These are phyloP conservation scores for Salvator merianae DNA, from an alignment of 2,113 vertebrate genomes.

Conservation along the genomic window DNA sequence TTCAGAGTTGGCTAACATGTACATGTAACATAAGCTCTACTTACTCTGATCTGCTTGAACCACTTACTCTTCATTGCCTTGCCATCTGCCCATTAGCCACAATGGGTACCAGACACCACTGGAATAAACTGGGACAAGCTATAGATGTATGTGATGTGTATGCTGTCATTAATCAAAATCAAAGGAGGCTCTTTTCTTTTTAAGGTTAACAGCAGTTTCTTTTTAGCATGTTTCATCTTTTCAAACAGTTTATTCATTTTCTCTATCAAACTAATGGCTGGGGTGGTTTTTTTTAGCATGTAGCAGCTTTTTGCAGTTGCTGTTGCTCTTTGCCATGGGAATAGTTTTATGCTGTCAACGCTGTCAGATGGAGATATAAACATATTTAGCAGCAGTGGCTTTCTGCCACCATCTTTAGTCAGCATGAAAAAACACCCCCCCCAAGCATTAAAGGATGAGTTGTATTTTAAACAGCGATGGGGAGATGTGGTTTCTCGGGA, in stretches of 20 bases:
- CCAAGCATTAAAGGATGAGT: slow-evolving; percentile 47
- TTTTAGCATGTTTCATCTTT: background rate
- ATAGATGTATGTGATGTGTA: background rate
- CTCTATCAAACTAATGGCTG: slow-evolving; percentile 36
- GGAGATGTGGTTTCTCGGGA: slow-evolving; percentile 45
- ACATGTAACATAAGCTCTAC: too few species aligned
- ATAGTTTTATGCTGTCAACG: slow-evolving; percentile 48
- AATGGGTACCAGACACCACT: too few species aligned
- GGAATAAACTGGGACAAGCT: background rate
- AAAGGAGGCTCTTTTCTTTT: background rate
- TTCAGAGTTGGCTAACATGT: too few species aligned
- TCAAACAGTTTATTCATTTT: slow-evolving; percentile 34
- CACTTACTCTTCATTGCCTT: too few species aligned
- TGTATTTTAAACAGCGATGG: background rate
- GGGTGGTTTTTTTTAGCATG: slow-evolving; percentile 45
- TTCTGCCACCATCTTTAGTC: slow-evolving; percentile 61
- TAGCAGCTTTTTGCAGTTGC: slow-evolving; percentile 53
- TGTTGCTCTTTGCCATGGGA: slow-evolving; percentile 52
- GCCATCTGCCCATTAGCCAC: too few species aligned
- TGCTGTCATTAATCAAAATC: background rate
- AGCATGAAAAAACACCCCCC: slow-evolving; percentile 52
- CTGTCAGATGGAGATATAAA: slow-evolving; percentile 59
- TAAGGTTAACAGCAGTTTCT: background rate
- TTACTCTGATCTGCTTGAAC: too few species aligned
- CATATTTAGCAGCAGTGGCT: slow-evolving; percentile 63